Percentiles rank a stretch among this genome's conserved stretches.
phyloP scores from a whole-genome alignment of 2,113 vertebrate genomes.

The Cinclus mexicanus region DNA sequence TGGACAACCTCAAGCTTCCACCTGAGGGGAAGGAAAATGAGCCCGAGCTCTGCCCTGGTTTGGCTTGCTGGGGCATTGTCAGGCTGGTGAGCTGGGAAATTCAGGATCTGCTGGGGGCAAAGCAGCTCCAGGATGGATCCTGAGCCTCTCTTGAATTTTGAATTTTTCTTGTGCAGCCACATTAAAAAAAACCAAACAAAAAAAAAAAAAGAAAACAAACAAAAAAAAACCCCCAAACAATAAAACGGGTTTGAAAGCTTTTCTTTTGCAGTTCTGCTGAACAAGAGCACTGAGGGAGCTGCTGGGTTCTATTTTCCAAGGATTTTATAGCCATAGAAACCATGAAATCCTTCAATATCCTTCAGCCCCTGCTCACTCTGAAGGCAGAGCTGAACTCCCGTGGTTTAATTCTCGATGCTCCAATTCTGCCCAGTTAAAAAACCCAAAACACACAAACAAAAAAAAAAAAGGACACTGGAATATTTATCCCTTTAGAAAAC shows the following conservation, averaged over 20 bases:
- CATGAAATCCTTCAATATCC: not conserved
- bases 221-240: not conserved
- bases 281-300: not conserved
- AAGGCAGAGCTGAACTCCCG: not conserved
- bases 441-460: not conserved
- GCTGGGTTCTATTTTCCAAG: not conserved
- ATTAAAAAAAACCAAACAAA: not conserved
- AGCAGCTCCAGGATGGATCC: not conserved
- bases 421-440: not conserved
- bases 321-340: not conserved
- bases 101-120: not conserved
- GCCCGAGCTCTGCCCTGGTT: too few relatives aligned
- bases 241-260: not conserved
- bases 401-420: not conserved
- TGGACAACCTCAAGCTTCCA: too few relatives aligned
- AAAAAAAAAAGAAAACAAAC: not conserved
- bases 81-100: not conserved
- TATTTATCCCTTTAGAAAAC: not conserved
- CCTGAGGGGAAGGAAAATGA: too few relatives aligned
- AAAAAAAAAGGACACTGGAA: not conserved
- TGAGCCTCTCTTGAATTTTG: not conserved
- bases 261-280: not conserved
- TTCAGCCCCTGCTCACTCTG: not conserved
- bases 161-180: not conserved
- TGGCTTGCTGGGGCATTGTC: too few relatives aligned